Evolutionary conservation across 2,888 invertebrate genomes (phyloP).

Genomic region (Melangyna quadrimaculata): DNA sequence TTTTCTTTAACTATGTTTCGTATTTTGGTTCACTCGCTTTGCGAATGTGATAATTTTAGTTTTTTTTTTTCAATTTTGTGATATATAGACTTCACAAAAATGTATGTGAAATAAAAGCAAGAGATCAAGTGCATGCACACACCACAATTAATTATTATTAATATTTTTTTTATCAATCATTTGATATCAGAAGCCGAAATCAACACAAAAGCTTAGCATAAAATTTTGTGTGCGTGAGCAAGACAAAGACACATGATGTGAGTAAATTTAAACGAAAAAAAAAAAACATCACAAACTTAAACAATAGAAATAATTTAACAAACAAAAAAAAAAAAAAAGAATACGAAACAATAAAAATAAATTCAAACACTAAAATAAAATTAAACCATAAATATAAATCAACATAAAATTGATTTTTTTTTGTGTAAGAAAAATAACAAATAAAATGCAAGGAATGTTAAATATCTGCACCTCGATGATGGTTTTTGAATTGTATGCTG

Average conservation of each 20-base stretch:
- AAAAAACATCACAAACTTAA: constrained; percentile 70
- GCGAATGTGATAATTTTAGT: not conserved
- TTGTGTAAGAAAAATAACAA: not conserved
- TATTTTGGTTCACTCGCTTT: not conserved
- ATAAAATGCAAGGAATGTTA: constrained; percentile 72
- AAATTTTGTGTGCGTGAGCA: constrained; percentile 76
- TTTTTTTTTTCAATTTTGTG: not conserved
- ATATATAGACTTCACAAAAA: not conserved
- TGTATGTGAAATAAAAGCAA: constrained; percentile 43
- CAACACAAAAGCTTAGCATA: constrained; percentile 69
- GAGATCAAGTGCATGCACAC: constrained; percentile 69
- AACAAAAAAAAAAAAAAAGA: not conserved
- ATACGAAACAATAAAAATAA: constrained; percentile 39
- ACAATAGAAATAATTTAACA: constrained; percentile 59
- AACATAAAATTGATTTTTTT: constrained; percentile 25
- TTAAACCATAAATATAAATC: constrained; percentile 73
- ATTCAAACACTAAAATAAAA: constrained; percentile 50
- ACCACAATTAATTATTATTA: constrained; percentile 57
- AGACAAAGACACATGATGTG: constrained; percentile 81
- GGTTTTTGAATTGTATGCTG: constrained; percentile 17
- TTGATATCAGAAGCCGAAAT: constrained; percentile 68
- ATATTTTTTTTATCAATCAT: constrained; percentile 2
- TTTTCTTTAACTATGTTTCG: not conserved
- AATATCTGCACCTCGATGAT: constrained; percentile 41
- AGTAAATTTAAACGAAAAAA: constrained; percentile 76